These are phyloP conservation scores for Battus philenor DNA, from an alignment of 1,140 invertebrate species.

Conservation along the genomic window DNA sequence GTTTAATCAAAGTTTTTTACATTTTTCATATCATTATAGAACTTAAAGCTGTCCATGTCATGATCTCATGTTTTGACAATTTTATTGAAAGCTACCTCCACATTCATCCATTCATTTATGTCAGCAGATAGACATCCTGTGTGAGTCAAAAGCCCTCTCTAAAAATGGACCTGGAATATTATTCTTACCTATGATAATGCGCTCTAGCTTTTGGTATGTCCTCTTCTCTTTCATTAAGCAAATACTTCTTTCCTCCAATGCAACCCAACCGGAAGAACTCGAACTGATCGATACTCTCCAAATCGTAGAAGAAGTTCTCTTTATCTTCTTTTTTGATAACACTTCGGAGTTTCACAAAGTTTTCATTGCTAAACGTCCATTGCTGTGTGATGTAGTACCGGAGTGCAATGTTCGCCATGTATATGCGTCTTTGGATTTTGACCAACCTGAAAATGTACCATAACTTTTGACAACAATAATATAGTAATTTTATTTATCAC, in stretches of 20 bases:
- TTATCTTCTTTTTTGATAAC: conserved; percentile 79
- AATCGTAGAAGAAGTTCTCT: conserved; percentile 79
- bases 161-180: too few relatives aligned
- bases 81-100: too few relatives aligned
- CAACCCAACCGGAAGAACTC: conserved; percentile 74
- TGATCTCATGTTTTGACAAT: too few relatives aligned
- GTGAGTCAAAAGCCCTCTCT: too few relatives aligned
- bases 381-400: conserved; percentile 87
- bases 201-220: conserved; percentile 58
- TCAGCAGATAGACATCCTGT: too few relatives aligned
- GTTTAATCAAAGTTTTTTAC: too few relatives aligned
- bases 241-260: conserved; percentile 75
- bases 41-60: too few relatives aligned
- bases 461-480: too few relatives aligned
- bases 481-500: too few relatives aligned
- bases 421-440: conserved; percentile 87
- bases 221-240: conserved; percentile 77
- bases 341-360: conserved; percentile 80
- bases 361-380: conserved; percentile 89
- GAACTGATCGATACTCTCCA: conserved; percentile 63
- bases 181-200: conserved; percentile 72
- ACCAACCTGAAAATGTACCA: conserved; percentile 78
- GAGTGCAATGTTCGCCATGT: conserved; percentile 84
- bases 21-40: too few relatives aligned
- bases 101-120: too few relatives aligned